phyloP scores from a whole-genome alignment of 1,140 invertebrate species.

The Heliconius hewitsoni region DNA sequence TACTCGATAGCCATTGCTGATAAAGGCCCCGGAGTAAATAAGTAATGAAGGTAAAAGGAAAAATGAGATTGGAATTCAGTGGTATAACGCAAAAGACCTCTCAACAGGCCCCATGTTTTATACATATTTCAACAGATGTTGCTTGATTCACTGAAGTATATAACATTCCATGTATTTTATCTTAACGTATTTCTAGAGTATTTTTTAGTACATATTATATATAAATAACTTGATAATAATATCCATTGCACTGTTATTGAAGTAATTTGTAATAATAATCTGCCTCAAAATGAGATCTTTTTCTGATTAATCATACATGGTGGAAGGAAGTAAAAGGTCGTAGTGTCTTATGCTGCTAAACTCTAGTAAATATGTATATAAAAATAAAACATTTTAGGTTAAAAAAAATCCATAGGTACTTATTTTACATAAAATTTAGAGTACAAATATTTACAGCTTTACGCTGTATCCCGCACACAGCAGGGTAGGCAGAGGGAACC shows the following conservation, averaged over 20 bases:
- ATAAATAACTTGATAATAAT: background rate
- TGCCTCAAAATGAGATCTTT: background rate
- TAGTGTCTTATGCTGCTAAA: too few relatives aligned
- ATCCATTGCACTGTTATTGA: background rate
- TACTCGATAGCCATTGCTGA: conserved; percentile 39
- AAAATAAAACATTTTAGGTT: too few relatives aligned
- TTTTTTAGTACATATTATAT: background rate
- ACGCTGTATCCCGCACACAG: too few relatives aligned
- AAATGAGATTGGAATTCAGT: conserved; percentile 41
- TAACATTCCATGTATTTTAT: conserved; percentile 7
- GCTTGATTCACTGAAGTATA: conserved; percentile 18
- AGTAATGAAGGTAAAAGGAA: conserved; percentile 58
- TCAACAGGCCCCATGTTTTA: conserved; percentile 28
- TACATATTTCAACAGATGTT: conserved; percentile 30
- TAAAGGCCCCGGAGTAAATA: conserved; percentile 49
- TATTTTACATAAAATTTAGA: too few relatives aligned
- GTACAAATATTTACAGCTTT: too few relatives aligned
- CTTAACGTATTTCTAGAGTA: background rate
- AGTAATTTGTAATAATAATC: background rate
- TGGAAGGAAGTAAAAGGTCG: background rate
- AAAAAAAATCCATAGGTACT: too few relatives aligned
- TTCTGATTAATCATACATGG: background rate
- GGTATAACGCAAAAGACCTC: conserved; percentile 24
- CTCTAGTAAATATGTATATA: too few relatives aligned
- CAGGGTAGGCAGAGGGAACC: too few relatives aligned